Base-by-base conservation (phyloP, 2,113 vertebrate species). In the Cranoglanis bouderius region DNA sequence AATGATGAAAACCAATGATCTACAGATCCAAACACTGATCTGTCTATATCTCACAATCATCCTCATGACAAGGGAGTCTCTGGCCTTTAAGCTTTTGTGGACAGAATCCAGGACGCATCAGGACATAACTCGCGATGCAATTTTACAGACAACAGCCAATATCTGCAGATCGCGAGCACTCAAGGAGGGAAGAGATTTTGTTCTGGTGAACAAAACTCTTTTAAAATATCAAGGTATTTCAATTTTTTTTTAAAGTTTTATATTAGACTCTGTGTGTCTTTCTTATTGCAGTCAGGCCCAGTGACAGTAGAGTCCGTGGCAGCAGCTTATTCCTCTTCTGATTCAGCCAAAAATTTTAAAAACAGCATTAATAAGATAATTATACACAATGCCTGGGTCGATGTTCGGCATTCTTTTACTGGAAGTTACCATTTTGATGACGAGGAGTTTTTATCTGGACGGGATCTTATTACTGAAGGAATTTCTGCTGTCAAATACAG, bases 281-380 rank as follows among this genome's bases (percentile, higher is more conserved):
- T 81, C 14, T 16, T 59, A 26, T 67, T 86, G 16, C 55, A 89
- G 88, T 21, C 85, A 57, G 16, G 1, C 0, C 9, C 55, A 5
- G 29, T 86, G 24, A 86, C 84, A 35, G 87, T 49, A 18, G 40
- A 70, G 24, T 67, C 78, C 19, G 53, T 91, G 38, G 84, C 87
- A 59, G 13, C 26, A 59, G 80, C 61, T 32, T 91, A 88, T 84
- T 85, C 43, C 14, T 88, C 86, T 29, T 21, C 77, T 6, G 49
- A 26, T 13, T 88, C 89, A 63, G 61, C 51, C n/a, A 85, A 82
- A 75, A 46, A 46, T 65, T 91, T 91, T 49, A 3, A 84, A 49
- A 46, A 26, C 7, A 82, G 83, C 84, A 84, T 90, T 53, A 0
- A 38, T 6, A 12, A 26, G 5, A 81, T 88, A 18, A 53, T 1